A percentile compares a stretch with the other conserved stretches of the same genome.
phyloP scores from a whole-genome alignment of 2,113 vertebrate genomes.

The Diadophis punctatus region DNA sequence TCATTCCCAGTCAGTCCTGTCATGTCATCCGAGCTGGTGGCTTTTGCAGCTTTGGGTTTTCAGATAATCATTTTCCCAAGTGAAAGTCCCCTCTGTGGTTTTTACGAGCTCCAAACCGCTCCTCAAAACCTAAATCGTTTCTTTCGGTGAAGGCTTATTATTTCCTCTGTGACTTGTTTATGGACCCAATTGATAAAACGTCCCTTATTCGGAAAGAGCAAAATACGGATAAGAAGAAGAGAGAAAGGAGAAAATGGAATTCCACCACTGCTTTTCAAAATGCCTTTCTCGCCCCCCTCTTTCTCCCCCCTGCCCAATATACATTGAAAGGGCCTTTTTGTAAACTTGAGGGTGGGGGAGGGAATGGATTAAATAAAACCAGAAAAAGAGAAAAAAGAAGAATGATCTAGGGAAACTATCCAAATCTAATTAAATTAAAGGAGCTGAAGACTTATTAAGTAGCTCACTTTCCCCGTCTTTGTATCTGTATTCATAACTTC shows the following conservation, averaged over 20 bases:
- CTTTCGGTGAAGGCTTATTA: not conserved
- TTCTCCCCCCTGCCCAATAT: conserved; percentile 59
- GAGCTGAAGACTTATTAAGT: conserved; percentile 69
- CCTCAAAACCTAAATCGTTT: conserved; percentile 18
- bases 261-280: conserved; percentile 64
- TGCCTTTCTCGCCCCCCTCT: conserved; percentile 51
- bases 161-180: conserved; percentile 4
- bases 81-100: conserved; percentile 15
- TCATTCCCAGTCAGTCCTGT: too few species aligned
- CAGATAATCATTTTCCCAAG: not conserved
- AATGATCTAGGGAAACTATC: conserved; percentile 73
- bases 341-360: not conserved
- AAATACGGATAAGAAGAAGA: not conserved
- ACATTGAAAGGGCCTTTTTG: conserved; percentile 72
- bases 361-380: not conserved
- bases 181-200: conserved; percentile 9
- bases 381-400: conserved; percentile 53
- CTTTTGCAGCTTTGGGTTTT: conserved; percentile 24
- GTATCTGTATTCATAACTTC: conserved; percentile 75
- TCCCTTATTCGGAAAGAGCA: conserved; percentile 13
- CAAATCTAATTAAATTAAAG: conserved; percentile 78
- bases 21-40: not conserved
- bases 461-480: conserved; percentile 72
- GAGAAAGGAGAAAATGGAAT: conserved; percentile 17
- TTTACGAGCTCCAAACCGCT: conserved; percentile 24